Percentiles rank a stretch among this genome's conserved stretches.
phyloP scores from a whole-genome alignment of 2,888 invertebrate genomes.

The Pedicia rivosa region DNA sequence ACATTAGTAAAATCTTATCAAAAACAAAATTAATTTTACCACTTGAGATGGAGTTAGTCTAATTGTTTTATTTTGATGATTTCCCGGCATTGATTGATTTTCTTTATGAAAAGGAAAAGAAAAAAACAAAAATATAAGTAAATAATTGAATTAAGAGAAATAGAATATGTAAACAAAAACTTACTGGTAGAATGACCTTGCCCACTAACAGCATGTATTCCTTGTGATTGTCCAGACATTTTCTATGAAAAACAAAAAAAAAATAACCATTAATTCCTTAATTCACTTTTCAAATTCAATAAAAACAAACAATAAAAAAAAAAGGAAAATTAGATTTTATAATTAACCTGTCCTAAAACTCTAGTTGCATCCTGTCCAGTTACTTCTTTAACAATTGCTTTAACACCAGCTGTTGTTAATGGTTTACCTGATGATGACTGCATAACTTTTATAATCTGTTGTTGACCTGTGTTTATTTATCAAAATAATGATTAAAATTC shows the following conservation, averaged over 20 bases:
- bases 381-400: conserved; percentile 4
- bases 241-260: background rate
- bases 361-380: background rate
- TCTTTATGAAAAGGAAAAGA: no score
- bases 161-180: no score
- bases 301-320: no score
- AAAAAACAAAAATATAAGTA: no score
- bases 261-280: no score
- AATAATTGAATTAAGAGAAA: no score
- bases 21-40: background rate
- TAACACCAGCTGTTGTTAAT: background rate
- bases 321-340: no score
- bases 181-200: no score
- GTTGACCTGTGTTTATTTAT: background rate
- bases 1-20: background rate
- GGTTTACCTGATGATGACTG: background rate
- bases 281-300: no score
- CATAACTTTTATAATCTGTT: conserved; percentile 1
- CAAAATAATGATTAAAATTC: background rate
- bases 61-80: conserved; percentile 3
- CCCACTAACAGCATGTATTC: background rate
- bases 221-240: no score
- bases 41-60: conserved; percentile 5
- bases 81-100: no score
- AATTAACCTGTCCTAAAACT: background rate